These are phyloP conservation scores for Kryphioiulus occultus DNA, from an alignment of 2,888 invertebrate genomes.

Conservation along the genomic window DNA sequence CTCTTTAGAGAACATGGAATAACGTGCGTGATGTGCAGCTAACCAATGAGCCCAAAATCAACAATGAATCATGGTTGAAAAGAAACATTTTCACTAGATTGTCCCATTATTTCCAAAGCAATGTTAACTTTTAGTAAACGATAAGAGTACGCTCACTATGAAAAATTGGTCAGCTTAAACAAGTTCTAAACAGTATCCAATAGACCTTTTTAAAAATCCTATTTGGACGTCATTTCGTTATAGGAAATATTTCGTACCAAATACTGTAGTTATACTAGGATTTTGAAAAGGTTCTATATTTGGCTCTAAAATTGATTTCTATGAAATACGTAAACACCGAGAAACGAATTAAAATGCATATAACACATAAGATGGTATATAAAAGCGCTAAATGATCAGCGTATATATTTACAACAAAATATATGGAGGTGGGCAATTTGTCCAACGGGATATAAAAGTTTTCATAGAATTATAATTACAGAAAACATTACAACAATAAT, in stretches of 20 bases:
- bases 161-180: constrained; percentile 24
- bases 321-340: not conserved
- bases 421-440: not conserved
- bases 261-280: not conserved
- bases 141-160: not conserved
- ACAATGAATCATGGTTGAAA: not conserved
- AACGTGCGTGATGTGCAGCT: not conserved
- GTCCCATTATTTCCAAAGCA: not conserved
- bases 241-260: too few relatives aligned
- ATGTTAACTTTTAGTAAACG: not conserved
- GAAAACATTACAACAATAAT: not conserved
- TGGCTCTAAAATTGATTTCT: constrained; percentile 3
- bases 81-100: not conserved
- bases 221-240: not conserved
- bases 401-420: constrained; percentile 26
- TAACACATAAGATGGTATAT: not conserved
- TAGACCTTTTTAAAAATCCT: not conserved
- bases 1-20: not conserved
- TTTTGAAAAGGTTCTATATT: not conserved
- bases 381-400: constrained; percentile 7
- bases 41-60: not conserved
- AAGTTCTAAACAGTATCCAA: not conserved
- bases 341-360: not conserved
- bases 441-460: constrained; percentile 11
- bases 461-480: not conserved